These are phyloP conservation scores for Cacatua alba DNA, from an alignment of 2,113 vertebrate genomes.

Conservation along the genomic window DNA sequence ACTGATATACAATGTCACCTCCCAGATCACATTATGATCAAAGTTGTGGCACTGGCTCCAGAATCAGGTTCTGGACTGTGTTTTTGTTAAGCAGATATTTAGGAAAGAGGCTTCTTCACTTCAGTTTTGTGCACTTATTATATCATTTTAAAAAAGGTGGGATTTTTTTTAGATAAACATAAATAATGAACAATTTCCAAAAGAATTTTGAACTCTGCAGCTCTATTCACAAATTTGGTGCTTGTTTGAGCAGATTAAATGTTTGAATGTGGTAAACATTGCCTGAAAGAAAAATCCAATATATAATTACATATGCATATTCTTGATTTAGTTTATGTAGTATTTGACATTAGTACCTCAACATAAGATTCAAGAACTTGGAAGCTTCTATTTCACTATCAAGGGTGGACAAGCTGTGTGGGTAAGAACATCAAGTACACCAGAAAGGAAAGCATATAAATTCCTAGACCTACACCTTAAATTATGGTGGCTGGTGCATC, in stretches of 20 bases:
- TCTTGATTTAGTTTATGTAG: not conserved
- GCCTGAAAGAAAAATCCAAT: not conserved
- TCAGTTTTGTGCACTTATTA: not conserved
- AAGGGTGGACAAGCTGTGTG: too few species aligned
- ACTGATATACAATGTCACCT: not conserved
- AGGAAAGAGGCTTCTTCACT: not conserved
- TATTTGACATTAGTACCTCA: not conserved
- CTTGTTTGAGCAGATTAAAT: not conserved
- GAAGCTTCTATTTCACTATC: not conserved
- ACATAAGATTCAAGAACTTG: not conserved
- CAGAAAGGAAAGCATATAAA: not conserved
- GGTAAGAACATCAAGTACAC: not conserved
- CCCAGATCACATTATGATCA: not conserved
- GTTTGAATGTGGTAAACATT: not conserved
- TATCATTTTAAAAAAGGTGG: fast-evolving
- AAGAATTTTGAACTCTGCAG: not conserved
- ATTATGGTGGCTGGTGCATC: not conserved
- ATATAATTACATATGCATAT: fast-evolving
- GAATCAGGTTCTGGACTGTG: not conserved
- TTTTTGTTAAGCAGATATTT: not conserved
- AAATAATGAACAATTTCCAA: not conserved
- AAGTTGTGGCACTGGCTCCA: not conserved
- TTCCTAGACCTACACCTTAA: not conserved
- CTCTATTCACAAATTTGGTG: not conserved
- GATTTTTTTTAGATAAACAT: fast-evolving